Conservation (phyloP, 1,140 invertebrate species). For the Lysiphlebus fabarum region DNA sequence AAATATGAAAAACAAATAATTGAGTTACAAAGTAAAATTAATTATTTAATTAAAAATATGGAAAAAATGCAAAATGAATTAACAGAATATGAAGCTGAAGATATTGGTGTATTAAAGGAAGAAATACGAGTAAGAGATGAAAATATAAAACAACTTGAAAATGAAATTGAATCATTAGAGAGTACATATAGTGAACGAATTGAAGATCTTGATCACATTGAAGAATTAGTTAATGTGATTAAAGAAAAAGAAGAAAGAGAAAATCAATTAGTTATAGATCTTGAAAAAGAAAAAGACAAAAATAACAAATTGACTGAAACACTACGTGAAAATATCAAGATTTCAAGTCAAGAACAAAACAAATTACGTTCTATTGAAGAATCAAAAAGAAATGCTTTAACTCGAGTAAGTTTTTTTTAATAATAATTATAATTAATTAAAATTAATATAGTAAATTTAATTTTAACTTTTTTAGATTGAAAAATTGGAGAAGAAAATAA, state of each 20-base stretch:
- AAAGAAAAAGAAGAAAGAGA: conserved; percentile 43
- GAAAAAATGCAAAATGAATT: conserved; percentile 32
- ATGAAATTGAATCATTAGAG: conserved; percentile 44
- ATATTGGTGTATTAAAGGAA: conserved; percentile 38
- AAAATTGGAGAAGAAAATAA: conserved; percentile 68
- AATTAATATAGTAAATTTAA: not conserved
- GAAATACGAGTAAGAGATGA: conserved; percentile 40
- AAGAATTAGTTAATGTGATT: conserved; percentile 41
- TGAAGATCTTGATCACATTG: conserved; percentile 42
- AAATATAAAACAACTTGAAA: conserved; percentile 38
- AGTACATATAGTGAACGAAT: conserved; percentile 41
- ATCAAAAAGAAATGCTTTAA: conserved; percentile 59
- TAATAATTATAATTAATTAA: not conserved
- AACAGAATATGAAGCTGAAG: conserved; percentile 33
- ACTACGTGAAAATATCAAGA: conserved; percentile 65
- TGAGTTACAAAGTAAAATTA: conserved; percentile 36
- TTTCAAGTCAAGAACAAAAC: conserved; percentile 63
- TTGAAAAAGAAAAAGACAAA: conserved; percentile 30
- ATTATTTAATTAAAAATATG: conserved; percentile 32
- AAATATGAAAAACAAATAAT: conserved; percentile 37
- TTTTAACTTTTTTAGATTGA: conserved; percentile 60
- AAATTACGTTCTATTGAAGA: conserved; percentile 63
- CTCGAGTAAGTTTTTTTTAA: conserved; percentile 56
- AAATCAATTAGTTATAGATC: conserved; percentile 29
- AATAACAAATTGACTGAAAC: conserved; percentile 43